Base-by-base conservation (phyloP, 2,113 vertebrate species). In the Fukomys damarensis region DNA sequence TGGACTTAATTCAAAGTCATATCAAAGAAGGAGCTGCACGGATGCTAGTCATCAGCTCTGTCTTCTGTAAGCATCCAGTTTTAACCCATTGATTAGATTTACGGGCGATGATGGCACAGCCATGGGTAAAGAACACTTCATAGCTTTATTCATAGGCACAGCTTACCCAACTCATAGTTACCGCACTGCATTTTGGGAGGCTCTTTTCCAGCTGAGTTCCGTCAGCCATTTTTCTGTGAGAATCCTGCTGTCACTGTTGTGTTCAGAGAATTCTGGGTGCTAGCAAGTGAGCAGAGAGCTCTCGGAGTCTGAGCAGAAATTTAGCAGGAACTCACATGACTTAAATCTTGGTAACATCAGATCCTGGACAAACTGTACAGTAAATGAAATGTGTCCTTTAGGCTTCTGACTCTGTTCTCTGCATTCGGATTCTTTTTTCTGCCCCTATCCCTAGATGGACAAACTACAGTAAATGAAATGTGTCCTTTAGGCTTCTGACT, bases 1-100 rank as follows among this genome's bases (percentile, higher is more conserved):
- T 94, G 91, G 66, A 82, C 9, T 54, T 66, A 72, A 76, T 63
- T 96, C 72, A 86, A 94, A 54, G 49, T 77, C 65, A 72, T 65
- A 61, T 87, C 72, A 77, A 83, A 96, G 68, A 52, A 86, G 22
- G 28, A 80, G n/a, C 46, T 66, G 32, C 0, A 56, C 61, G n/a
- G 72, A 16, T 28, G 63, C n/a, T 52, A 66, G 43, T 38, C 26
- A 19, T 59, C 92, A 93, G 28, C 56, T 93, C 91, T 59, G 8
- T 74, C 72, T 70, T 87, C 54, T 68, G 17, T 86, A 74, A 86
- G 28, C 52, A 38, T 90, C 84, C 70, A 79, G 58, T 56, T 93
- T 38, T 70, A 83, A 79, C 46, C 20, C 6, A 35, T 2, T 79
- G 56, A 59, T 61, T 56, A 13, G 30, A 61, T 61, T 56, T 77